Evolutionary conservation across 2,888 invertebrate species (phyloP).

Genomic region (Balanococcus diminutus): DNA sequence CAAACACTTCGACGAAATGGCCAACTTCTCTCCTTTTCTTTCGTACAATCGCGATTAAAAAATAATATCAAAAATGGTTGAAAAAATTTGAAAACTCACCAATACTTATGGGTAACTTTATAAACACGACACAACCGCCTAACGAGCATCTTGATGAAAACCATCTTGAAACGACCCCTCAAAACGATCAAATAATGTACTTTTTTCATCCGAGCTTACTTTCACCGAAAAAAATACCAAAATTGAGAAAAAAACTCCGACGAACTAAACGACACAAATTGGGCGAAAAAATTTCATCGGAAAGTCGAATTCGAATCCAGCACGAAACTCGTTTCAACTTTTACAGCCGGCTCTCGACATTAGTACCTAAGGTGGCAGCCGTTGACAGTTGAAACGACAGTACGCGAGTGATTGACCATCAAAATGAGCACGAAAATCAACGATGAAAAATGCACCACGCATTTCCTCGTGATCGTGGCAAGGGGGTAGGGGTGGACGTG

Average conservation of each 20-base stretch:
- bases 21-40: no score
- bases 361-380: neutral
- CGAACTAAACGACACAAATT: neutral
- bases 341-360: neutral
- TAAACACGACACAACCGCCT: conserved; percentile 33
- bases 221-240: neutral
- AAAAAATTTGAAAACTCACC: neutral
- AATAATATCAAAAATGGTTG: neutral
- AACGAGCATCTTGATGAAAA: neutral
- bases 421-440: neutral
- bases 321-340: neutral
- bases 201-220: conserved; percentile 17
- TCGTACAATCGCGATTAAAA: neutral
- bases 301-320: no score
- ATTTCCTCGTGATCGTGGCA: neutral
- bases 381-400: neutral
- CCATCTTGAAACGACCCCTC: neutral
- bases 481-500: neutral
- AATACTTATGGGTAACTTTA: neutral
- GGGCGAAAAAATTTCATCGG: neutral
- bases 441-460: neutral
- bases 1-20: neutral
- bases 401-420: conserved; percentile 1
- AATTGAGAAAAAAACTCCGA: neutral
- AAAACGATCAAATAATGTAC: conserved; percentile 5